Evolutionary conservation across 2,888 invertebrate species (phyloP).

Genomic region (Pseudococcus jackbeardsleyi): DNA sequence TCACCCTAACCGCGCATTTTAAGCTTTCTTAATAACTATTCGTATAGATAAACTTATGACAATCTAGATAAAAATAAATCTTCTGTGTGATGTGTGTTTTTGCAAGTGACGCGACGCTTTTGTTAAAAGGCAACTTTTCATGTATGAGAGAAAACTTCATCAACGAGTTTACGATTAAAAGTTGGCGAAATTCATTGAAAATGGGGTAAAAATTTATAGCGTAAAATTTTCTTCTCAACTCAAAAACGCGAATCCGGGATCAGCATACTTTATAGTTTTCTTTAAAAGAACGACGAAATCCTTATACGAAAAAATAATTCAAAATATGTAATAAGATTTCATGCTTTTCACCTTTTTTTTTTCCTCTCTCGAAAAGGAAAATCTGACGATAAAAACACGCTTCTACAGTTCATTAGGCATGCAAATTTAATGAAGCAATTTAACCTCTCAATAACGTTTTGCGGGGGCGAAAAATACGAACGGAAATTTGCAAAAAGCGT

Average conservation of each 20-base stretch:
- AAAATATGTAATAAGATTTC: constrained; percentile 48
- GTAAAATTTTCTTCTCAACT: neutral
- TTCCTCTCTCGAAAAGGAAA: neutral
- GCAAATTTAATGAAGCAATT: constrained; percentile 54
- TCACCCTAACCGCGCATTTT: neutral
- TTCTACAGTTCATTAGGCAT: constrained; percentile 41
- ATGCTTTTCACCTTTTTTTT: neutral
- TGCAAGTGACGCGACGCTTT: constrained; percentile 28
- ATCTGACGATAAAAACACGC: constrained; percentile 33
- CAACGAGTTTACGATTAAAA: constrained; percentile 30
- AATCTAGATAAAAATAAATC: constrained; percentile 29
- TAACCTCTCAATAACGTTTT: constrained; percentile 36
- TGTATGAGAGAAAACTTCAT: constrained; percentile 12
- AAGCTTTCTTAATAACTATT: constrained; percentile 22
- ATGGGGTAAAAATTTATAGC: neutral
- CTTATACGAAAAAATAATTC: constrained; percentile 33
- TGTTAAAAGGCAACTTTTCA: constrained; percentile 10
- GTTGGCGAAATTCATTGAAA: constrained; percentile 41
- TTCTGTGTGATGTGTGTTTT: neutral
- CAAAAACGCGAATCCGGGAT: neutral
- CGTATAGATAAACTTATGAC: constrained; percentile 23
- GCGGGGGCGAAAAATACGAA: neutral
- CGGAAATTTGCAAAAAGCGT: constrained; percentile 31
- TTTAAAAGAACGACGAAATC: neutral
- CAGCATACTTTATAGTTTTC: neutral